Conservation (phyloP, 2,888 invertebrate genomes). For the Theristus sp. region DNA sequence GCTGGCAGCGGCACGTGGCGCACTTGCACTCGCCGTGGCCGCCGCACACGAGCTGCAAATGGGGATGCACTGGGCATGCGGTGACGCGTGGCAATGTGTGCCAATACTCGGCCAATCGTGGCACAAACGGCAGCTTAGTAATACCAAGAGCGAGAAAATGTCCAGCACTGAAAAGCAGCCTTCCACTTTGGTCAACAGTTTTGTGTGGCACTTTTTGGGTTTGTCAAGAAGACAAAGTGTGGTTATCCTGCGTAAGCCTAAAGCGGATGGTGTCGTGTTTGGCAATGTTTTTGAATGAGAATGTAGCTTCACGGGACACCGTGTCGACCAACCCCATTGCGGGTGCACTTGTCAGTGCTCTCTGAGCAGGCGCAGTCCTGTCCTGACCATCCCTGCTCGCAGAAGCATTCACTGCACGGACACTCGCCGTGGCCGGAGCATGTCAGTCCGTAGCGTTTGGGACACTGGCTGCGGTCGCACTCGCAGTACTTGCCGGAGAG, state of each 20-base stretch:
- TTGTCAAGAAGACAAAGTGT: too few species aligned
- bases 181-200: too few species aligned
- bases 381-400: slow-evolving; percentile 79
- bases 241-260: too few species aligned
- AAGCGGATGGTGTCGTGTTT: too few species aligned
- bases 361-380: slow-evolving; percentile 28
- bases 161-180: too few species aligned
- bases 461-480: slow-evolving; percentile 19
- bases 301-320: too few species aligned
- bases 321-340: not conserved
- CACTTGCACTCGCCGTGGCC: not conserved
- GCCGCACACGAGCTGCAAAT: not conserved
- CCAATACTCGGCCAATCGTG: too few species aligned
- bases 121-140: too few species aligned
- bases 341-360: not conserved
- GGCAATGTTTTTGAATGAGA: too few species aligned
- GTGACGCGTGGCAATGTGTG: too few species aligned
- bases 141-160: not conserved
- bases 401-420: slow-evolving; percentile 47
- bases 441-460: slow-evolving; percentile 15
- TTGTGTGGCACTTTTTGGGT: too few species aligned
- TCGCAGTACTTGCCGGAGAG: slow-evolving; percentile 21
- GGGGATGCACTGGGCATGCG: too few species aligned
- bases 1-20: not conserved
- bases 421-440: slow-evolving; percentile 21